A percentile compares a stretch with the other conserved stretches of the same genome.
phyloP scores from a whole-genome alignment of 1,140 invertebrate species.

The Drosophila serrata region DNA sequence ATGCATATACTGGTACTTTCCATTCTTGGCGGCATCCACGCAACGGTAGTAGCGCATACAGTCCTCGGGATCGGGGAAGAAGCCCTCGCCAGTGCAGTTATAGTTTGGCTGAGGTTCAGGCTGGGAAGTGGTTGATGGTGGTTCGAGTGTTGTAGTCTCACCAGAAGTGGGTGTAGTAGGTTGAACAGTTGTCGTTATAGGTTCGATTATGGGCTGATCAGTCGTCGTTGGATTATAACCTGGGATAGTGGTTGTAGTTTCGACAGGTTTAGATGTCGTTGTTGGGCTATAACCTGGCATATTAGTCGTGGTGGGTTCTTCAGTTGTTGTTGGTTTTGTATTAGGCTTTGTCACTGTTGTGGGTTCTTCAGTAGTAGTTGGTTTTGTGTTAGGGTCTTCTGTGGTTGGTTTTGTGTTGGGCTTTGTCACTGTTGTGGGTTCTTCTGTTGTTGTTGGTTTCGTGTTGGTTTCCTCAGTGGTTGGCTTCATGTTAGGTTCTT shows the following conservation, averaged over 20 bases:
- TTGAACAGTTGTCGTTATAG: slow-evolving; percentile 24
- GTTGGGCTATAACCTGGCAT: slow-evolving; percentile 40
- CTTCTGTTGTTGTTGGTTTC: slow-evolving; percentile 3
- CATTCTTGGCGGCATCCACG: slow-evolving; percentile 86
- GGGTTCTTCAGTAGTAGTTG: slow-evolving; percentile 27
- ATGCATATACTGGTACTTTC: slow-evolving; percentile 87
- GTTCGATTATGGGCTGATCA: slow-evolving; percentile 24
- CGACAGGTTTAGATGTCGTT: slow-evolving; percentile 29
- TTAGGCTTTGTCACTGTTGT: slow-evolving; percentile 31
- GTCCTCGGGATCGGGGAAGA: slow-evolving; percentile 85
- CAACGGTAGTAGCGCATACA: slow-evolving; percentile 91
- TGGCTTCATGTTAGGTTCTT: slow-evolving; percentile 11
- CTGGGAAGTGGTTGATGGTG: slow-evolving; percentile 37
- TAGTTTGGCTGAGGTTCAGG: slow-evolving; percentile 54
- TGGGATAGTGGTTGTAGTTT: slow-evolving; percentile 46
- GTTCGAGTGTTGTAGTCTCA: slow-evolving; percentile 37
- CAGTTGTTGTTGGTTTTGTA: slow-evolving; percentile 33
- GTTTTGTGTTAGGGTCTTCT: slow-evolving; percentile 3
- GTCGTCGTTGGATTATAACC: slow-evolving; percentile 52
- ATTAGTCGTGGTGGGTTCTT: slow-evolving; percentile 37
- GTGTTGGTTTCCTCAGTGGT: neutral
- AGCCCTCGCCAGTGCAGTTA: slow-evolving; percentile 67
- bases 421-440: neutral
- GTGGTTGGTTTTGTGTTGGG: slow-evolving; percentile 19
- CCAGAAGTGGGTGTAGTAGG: slow-evolving; percentile 29